Evolutionary conservation across 2,113 vertebrate species (phyloP), one percentile per base, ranked within the genome.

Genomic region (Paramisgurnus dabryanus): DNA sequence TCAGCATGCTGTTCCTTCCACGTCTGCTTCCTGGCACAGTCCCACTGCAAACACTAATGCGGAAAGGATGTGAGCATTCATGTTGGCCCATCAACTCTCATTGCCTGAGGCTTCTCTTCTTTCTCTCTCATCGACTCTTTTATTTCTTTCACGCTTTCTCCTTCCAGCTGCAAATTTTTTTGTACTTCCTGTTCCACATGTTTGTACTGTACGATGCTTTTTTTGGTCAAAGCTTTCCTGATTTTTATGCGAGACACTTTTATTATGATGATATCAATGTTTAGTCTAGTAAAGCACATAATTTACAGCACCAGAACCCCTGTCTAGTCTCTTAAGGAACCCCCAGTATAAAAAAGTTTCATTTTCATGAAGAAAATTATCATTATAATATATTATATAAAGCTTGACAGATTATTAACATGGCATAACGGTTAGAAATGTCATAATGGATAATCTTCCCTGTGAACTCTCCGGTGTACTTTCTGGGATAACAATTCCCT

Each of bases 11-110:
- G 53, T 61, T 75, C 66, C 67, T 40, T 41, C 50, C 47, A 47
- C 18, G 70, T 40, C 64, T 76, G 71, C 58, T 63, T 13, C 27
- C 73, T 84, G 82, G 82, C 63, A 53, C 73, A 71, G 27, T 80
- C 40, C 67, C 70, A 63, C 68, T 72, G 83, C 41, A 63, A 67
- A 84, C 67, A 47, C 63, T 73, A 67, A 67, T 81, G 70, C 73
- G 15, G 55, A 68, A 17, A 49, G 76, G 50, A 78, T 80, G 81
- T 40, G 53, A 79, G 70, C 67, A 15, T 27, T 66, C 72, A 72
- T 67, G 80, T 80, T 77, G 55, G 64, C 83, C 73, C 76, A 84
- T 74, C 74, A 60, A 34, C 76, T 61, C 55, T 61, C n/a, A 58
- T 57, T n/a, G n/a, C 65, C 60, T 41, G 60, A 34, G 58, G 57